Base-by-base conservation (phyloP, 2,888 invertebrate genomes). In the Cosmopolites sordidus region DNA sequence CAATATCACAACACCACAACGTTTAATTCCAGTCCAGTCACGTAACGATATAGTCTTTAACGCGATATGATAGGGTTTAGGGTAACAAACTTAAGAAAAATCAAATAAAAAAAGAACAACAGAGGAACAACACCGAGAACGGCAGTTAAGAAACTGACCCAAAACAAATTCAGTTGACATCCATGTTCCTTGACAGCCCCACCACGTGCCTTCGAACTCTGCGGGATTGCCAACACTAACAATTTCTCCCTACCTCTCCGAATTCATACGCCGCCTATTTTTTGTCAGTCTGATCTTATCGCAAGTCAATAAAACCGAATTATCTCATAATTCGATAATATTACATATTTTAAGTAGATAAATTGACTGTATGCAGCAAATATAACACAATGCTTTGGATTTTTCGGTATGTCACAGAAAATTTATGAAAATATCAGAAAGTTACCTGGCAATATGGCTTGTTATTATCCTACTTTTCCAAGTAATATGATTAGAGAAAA, bases 151-250 rank as follows among this genome's bases (percentile, higher is more conserved):
- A 52, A 43, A 56, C 55, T 56, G 45, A 58, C 52, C 42, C 55
- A 56, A 55, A 56, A 53, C 56, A 56, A 55, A 58, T 58, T 52
- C 27, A 45, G 45, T 50, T 56, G 56, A 49, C 58, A 50, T 51
- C 52, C 56, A 56, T 53, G 50, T 50, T 52, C 50, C 58, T 56
- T 38, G 47, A 52, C 50, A 37, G 42, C 58, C 58, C 58, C 58
- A 56, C 58, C 58, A 58, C 58, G 54, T 57, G 57, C 17, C 45
- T 37, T 51, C 16, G 44, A 39, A 40, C 17, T 18, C 42, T 39
- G 17, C 56, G 29, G 4, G 29, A 44, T 56, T 56, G 56, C 30
- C 56, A 16, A 3, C 40, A 12, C 4, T 33, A 12, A 4, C 3
- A 33, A 6, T 33, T 33, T 33, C n/a, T 9, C 12, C 3, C 33